These are phyloP conservation scores for Tenualosa thibaudeaui DNA, from an alignment of 2,797 vertebrate species.

Conservation along the genomic window DNA sequence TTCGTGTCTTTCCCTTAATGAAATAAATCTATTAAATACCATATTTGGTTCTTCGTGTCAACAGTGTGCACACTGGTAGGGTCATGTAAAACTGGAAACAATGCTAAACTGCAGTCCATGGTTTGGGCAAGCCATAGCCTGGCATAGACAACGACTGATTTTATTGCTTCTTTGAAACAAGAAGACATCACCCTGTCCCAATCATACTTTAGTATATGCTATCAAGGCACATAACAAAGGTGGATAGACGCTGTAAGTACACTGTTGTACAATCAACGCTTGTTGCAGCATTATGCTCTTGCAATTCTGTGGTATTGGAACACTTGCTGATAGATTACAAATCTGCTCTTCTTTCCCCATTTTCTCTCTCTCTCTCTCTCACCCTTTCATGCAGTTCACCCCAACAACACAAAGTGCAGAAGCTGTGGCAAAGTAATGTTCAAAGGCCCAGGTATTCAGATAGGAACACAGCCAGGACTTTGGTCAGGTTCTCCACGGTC, in stretches of 20 bases:
- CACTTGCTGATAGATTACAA: neutral
- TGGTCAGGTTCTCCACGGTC: constrained; percentile 68
- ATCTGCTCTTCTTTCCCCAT: neutral
- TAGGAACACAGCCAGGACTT: constrained; percentile 67
- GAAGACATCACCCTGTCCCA: constrained; percentile 5
- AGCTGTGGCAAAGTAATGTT: neutral
- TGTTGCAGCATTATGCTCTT: neutral
- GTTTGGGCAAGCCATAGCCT: neutral
- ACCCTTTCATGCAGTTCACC: neutral
- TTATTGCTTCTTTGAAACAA: neutral
- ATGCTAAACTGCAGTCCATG: neutral
- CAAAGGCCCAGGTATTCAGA: constrained; percentile 66
- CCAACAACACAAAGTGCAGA: neutral
- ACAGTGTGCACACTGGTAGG: neutral
- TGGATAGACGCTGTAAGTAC: neutral
- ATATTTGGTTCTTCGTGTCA: neutral
- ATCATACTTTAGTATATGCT: constrained; percentile 18
- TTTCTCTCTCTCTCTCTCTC: neutral
- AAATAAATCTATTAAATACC: too few relatives aligned
- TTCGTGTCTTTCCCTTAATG: neutral
- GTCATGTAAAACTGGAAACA: neutral
- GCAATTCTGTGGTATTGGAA: neutral
- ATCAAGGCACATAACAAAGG: constrained; percentile 15
- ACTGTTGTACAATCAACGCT: neutral
- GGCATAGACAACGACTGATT: neutral